Conservation (phyloP, 2,888 invertebrate genomes). For the Gortyna flavago region DNA sequence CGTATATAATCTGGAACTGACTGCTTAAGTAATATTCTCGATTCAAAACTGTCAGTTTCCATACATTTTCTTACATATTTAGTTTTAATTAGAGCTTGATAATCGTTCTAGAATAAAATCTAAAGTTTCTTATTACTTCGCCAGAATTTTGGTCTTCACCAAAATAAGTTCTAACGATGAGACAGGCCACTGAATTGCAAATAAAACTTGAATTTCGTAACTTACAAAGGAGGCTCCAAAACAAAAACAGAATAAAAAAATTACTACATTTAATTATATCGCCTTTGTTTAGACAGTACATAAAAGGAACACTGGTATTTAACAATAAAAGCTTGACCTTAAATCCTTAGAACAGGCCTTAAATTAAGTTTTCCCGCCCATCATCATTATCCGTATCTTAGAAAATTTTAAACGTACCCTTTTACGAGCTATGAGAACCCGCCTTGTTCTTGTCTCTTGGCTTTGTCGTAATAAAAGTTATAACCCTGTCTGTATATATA, state of each 20-base stretch:
- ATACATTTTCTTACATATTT: background rate
- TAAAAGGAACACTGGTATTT: slow-evolving; percentile 49
- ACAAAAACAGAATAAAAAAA: slow-evolving; percentile 6
- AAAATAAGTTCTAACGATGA: background rate
- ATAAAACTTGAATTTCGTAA: slow-evolving; percentile 1
- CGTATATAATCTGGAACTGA: background rate
- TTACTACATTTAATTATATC: slow-evolving; percentile 42
- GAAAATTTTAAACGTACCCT: slow-evolving; percentile 67
- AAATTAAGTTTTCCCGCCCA: slow-evolving; percentile 64
- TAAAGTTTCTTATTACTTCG: background rate
- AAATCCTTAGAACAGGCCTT: slow-evolving; percentile 46
- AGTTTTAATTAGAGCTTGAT: background rate
- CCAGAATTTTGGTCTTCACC: background rate
- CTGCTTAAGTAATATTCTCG: background rate
- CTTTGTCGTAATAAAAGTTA: slow-evolving; percentile 61
- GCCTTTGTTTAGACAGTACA: slow-evolving; percentile 33
- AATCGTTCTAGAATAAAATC: background rate
- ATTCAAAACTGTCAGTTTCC: background rate
- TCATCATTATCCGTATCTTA: slow-evolving; percentile 66
- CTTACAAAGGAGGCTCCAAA: slow-evolving; percentile 13
- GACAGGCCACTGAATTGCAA: slow-evolving; percentile 12
- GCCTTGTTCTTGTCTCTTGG: slow-evolving; percentile 61
- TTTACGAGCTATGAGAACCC: slow-evolving; percentile 64
- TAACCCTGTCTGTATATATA: slow-evolving; percentile 44
- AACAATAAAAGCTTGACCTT: slow-evolving; percentile 52